Evolutionary conservation across 2,888 invertebrate species (phyloP), one percentile per base, ranked within the genome.

Genomic region (Yponomeuta plumbellus): DNA sequence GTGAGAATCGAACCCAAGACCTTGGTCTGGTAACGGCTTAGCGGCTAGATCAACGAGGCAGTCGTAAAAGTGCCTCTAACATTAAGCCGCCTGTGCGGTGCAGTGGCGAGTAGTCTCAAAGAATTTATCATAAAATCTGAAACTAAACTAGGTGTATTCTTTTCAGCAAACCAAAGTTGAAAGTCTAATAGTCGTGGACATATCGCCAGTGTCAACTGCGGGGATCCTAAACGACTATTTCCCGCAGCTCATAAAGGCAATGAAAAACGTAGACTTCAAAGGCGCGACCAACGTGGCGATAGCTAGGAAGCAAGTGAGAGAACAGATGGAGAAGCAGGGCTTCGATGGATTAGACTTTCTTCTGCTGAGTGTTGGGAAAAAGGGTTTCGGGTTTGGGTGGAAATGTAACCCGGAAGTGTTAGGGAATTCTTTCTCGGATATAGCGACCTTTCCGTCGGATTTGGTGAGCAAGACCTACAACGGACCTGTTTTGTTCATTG

Each of bases 171-270:
- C 85, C 5, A 77, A 92, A 69, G 90, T 95, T 0, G 86, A 92
- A 26, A 93, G 92, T 70, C 81, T 95, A 65, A 79, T 95, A n/a
- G 92, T 94, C 6, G 93, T 94, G 21, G 96, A 96, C 75, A 93
- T 95, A 73, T 94, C 94, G 0, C 95, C 95, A 0, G 76, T 93
- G 1, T 86, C 92, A 26, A 86, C 87, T 0, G 92, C 93, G 66
- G 86, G 92, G 0, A 88, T 89, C 10, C 78, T 90, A 1, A 88
- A 89, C 20, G 76, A 83, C 5, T 92, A 94, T 73, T 94, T 97
- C 67, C 87, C 92, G 1, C 71, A 71, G 13, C 73, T 86, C 1
- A 71, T 86, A n/a, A 73, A 79, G 22, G 92, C 93, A 0, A 93
- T 97, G 93, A 84, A 86, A 67, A 75, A 81, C 0, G 80, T 95